Conservation (phyloP, 2,113 vertebrate species). For the Ginglymostoma cirratum region DNA sequence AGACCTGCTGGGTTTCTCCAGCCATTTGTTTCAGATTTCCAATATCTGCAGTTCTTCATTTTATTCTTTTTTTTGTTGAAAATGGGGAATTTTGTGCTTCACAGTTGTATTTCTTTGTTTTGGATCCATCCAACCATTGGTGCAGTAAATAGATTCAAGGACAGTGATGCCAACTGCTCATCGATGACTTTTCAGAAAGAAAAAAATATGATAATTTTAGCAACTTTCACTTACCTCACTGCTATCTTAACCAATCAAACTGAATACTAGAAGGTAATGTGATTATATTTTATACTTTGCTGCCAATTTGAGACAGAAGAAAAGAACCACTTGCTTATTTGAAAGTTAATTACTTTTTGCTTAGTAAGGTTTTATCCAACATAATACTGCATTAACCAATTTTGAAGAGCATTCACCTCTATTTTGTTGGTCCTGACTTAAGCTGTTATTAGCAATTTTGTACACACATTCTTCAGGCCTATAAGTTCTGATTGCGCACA, state of each 20-base stretch:
- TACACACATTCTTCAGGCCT: neutral
- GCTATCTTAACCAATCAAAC: neutral
- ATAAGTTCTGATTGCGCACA: too few species aligned
- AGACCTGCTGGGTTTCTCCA: too few species aligned
- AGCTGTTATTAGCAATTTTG: neutral
- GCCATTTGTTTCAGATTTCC: too few species aligned
- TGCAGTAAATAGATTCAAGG: neutral
- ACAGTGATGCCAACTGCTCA: neutral
- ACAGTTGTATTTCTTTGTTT: neutral
- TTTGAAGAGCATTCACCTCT: neutral
- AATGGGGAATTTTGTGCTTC: neutral
- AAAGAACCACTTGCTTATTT: neutral
- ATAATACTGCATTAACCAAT: neutral
- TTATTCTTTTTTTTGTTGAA: neutral
- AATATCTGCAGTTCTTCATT: too few species aligned
- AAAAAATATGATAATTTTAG: neutral
- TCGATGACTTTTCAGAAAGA: neutral
- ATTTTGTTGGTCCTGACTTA: neutral
- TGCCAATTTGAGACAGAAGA: neutral
- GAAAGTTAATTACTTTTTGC: conserved; percentile 5
- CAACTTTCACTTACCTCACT: neutral
- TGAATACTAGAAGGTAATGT: neutral
- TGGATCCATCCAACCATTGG: neutral
- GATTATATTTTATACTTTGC: neutral
- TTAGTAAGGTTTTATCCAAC: neutral